phyloP scores from a whole-genome alignment of 2,797 vertebrate species.

The Merluccius polli region DNA sequence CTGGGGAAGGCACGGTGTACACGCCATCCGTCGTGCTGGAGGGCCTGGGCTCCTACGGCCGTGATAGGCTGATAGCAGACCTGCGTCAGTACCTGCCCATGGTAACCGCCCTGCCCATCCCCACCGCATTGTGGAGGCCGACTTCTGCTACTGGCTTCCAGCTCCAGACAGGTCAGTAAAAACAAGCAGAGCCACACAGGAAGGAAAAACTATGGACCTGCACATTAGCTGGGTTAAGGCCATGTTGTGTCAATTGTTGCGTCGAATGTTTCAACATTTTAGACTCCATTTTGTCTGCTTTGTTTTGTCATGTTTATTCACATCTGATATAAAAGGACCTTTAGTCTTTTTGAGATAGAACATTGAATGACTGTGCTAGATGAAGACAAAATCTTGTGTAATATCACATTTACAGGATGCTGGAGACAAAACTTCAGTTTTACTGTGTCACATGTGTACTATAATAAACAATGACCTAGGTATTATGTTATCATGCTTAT shows the following conservation, averaged over 20 bases:
- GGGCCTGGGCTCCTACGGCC: slow-evolving; percentile 78
- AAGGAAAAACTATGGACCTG: neutral
- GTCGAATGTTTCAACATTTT: neutral
- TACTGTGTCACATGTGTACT: neutral
- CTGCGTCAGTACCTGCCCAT: slow-evolving; percentile 84
- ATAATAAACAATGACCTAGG: neutral
- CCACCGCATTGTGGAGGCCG: slow-evolving; percentile 81
- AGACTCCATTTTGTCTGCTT: neutral
- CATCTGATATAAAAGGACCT: neutral
- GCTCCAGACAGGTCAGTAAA: slow-evolving; percentile 88
- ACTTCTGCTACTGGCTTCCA: slow-evolving; percentile 81
- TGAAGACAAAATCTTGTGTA: slow-evolving; percentile 24
- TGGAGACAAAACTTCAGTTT: neutral
- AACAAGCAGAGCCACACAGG: slow-evolving; percentile 29
- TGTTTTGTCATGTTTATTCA: neutral
- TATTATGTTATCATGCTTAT: neutral
- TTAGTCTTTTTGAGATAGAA: neutral
- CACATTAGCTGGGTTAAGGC: no score
- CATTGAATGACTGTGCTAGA: neutral
- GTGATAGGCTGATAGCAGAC: slow-evolving; percentile 84
- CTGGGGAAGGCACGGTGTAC: slow-evolving; percentile 80
- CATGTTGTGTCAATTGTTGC: neutral
- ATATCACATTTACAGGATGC: slow-evolving; percentile 6
- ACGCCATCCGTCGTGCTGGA: slow-evolving; percentile 80
- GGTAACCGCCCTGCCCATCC: slow-evolving; percentile 83